Evolutionary conservation across 2,888 invertebrate species (phyloP).

Genomic region (Amphiduros pacificus): DNA sequence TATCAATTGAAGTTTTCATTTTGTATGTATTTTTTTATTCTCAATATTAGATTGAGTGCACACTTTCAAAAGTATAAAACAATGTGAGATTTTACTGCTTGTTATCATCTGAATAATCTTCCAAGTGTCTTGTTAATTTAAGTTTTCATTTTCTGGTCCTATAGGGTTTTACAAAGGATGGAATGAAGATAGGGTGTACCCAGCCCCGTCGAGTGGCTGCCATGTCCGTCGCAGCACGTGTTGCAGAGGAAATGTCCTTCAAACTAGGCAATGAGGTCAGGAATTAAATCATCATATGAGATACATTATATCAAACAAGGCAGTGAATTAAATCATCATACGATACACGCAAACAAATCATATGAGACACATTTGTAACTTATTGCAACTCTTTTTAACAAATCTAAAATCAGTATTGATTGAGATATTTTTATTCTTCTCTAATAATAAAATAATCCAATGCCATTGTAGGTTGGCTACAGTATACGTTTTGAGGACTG

Average conservation of each 20-base stretch:
- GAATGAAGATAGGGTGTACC: slow-evolving; percentile 90
- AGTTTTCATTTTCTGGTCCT: slow-evolving; percentile 1
- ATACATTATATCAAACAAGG: neutral
- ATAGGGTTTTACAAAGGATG: slow-evolving; percentile 64
- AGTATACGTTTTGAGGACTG: slow-evolving; percentile 98
- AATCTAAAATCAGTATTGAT: too few species aligned
- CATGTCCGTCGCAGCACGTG: slow-evolving; percentile 98
- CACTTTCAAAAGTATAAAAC: too few species aligned
- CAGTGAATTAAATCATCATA: neutral
- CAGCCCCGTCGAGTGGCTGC: slow-evolving; percentile 97
- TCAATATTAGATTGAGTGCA: too few species aligned
- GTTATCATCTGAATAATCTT: too few species aligned
- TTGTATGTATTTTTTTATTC: too few species aligned
- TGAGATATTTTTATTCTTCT: too few species aligned
- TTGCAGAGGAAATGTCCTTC: slow-evolving; percentile 95
- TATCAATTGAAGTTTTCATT: too few species aligned
- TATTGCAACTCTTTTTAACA: too few species aligned
- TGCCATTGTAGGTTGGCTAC: slow-evolving; percentile 66
- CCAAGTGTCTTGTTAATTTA: neutral
- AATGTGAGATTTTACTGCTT: too few species aligned
- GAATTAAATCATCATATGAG: neutral
- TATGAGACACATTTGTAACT: too few species aligned
- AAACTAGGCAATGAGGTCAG: slow-evolving; percentile 75
- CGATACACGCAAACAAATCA: too few species aligned
- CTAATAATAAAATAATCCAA: too few species aligned